Evolutionary conservation across 1,140 invertebrate genomes (phyloP).

Genomic region (Drosophila malerkotliana): DNA sequence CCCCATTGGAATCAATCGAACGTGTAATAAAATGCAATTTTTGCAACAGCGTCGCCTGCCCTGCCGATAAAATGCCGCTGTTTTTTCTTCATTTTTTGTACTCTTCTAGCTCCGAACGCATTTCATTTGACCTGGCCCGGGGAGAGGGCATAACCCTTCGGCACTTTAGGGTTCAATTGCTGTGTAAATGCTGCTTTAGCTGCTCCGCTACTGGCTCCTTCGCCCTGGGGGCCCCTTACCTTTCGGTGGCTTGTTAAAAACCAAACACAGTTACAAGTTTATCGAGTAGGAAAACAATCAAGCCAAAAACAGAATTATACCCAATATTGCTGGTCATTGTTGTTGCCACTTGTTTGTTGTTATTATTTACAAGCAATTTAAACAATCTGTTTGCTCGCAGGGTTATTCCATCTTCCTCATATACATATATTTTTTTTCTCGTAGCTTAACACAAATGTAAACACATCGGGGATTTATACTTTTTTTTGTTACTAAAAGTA

Average conservation of each 20-base stretch:
- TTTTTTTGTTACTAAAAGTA: slow-evolving; percentile 27
- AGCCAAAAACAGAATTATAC: slow-evolving; percentile 32
- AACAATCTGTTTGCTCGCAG: slow-evolving; percentile 63
- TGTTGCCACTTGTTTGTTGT: slow-evolving; percentile 52
- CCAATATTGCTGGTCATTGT: slow-evolving; percentile 56
- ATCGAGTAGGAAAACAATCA: slow-evolving; percentile 35
- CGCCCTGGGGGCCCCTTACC: background rate
- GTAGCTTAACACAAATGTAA: slow-evolving; percentile 64
- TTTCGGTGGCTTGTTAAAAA: slow-evolving; percentile 49
- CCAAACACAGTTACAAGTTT: slow-evolving; percentile 61
- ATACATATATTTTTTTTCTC: slow-evolving; percentile 13
- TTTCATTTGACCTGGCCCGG: slow-evolving; percentile 43
- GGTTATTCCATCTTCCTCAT: slow-evolving; percentile 9
- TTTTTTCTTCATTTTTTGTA: slow-evolving; percentile 9
- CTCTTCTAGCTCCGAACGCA: slow-evolving; percentile 28
- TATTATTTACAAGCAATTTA: slow-evolving; percentile 73
- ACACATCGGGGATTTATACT: slow-evolving; percentile 34
- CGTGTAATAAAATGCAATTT: slow-evolving; percentile 81
- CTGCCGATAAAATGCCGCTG: slow-evolving; percentile 19
- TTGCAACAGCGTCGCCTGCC: slow-evolving; percentile 46
- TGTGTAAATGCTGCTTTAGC: slow-evolving; percentile 61
- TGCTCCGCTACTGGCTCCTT: background rate
- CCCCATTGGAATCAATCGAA: slow-evolving; percentile 68
- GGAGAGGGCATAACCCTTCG: slow-evolving; percentile 53
- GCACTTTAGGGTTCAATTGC: slow-evolving; percentile 75